phyloP scores from a whole-genome alignment of 2,113 vertebrate species.

The Notechis scutatus region DNA sequence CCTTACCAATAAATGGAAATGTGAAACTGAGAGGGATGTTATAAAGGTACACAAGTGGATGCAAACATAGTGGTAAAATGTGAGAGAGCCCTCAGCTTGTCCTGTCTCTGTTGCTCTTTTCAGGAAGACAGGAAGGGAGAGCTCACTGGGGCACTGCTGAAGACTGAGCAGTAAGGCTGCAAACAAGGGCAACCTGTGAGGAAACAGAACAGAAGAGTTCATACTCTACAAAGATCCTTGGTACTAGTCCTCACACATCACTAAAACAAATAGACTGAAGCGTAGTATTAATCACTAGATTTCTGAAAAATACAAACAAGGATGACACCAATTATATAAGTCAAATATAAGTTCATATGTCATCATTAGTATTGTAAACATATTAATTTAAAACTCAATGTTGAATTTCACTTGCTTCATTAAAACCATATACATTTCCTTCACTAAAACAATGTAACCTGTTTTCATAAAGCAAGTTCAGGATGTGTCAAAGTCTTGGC shows the following conservation, averaged over 20 bases:
- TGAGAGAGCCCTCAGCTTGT: slow-evolving; percentile 71
- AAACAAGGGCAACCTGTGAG: slow-evolving; percentile 77
- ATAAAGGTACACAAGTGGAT: slow-evolving; percentile 85
- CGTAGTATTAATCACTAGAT: background rate
- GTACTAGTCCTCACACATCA: too few species aligned
- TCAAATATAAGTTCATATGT: background rate
- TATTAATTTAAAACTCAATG: background rate
- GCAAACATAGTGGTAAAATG: slow-evolving; percentile 85
- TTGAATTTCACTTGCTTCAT: background rate
- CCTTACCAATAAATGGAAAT: slow-evolving; percentile 84
- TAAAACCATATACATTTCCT: background rate
- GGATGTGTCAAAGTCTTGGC: background rate
- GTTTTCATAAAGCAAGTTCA: slow-evolving; percentile 1
- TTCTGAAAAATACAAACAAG: background rate
- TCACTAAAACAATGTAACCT: background rate
- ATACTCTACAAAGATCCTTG: background rate
- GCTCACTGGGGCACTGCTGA: slow-evolving; percentile 78
- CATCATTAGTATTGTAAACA: background rate
- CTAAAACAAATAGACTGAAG: background rate
- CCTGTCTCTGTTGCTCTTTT: slow-evolving; percentile 75
- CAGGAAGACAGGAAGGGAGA: slow-evolving; percentile 76
- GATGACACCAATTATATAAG: background rate
- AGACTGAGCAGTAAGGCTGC: slow-evolving; percentile 80
- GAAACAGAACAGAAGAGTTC: slow-evolving; percentile 27
- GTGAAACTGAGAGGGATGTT: slow-evolving; percentile 70